Conservation (phyloP, 2,113 vertebrate genomes). For the Ciconia stormi region DNA sequence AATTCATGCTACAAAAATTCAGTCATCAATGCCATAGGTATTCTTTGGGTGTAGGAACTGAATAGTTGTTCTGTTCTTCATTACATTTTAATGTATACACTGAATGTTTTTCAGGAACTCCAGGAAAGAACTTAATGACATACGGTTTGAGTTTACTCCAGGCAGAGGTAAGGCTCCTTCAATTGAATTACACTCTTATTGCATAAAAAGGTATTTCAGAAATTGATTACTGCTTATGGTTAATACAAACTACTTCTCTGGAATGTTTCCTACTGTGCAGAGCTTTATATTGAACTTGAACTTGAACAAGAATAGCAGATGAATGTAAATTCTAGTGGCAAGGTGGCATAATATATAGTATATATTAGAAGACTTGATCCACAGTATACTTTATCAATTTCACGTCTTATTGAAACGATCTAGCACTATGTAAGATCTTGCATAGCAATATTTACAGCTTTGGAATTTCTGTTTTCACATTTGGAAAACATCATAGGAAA, state of each 20-base stretch:
- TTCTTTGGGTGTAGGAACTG: background rate
- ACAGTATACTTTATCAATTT: background rate
- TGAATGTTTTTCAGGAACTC: constrained; percentile 86
- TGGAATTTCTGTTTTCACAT: background rate
- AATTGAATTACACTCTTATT: constrained; percentile 66
- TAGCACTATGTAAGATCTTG: background rate
- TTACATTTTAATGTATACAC: constrained; percentile 61
- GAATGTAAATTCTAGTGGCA: background rate
- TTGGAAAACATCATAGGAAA: background rate
- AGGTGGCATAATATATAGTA: background rate
- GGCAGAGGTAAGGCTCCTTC: constrained; percentile 86
- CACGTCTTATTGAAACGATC: background rate
- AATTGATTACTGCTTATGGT: constrained; percentile 49
- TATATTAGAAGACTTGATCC: background rate
- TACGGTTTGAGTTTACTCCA: constrained; percentile 97
- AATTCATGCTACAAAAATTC: background rate
- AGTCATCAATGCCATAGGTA: background rate
- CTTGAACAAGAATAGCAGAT: constrained; percentile 7
- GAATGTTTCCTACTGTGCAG: constrained; percentile 24
- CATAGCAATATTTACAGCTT: background rate
- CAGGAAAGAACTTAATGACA: constrained; percentile 97
- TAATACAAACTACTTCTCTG: constrained; percentile 49
- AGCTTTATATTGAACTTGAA: constrained; percentile 7
- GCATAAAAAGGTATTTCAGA: constrained; percentile 48
- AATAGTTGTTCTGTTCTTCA: constrained; percentile 14